Conservation (phyloP, 2,797 vertebrate species). For the Phataginus tetradactyla region DNA sequence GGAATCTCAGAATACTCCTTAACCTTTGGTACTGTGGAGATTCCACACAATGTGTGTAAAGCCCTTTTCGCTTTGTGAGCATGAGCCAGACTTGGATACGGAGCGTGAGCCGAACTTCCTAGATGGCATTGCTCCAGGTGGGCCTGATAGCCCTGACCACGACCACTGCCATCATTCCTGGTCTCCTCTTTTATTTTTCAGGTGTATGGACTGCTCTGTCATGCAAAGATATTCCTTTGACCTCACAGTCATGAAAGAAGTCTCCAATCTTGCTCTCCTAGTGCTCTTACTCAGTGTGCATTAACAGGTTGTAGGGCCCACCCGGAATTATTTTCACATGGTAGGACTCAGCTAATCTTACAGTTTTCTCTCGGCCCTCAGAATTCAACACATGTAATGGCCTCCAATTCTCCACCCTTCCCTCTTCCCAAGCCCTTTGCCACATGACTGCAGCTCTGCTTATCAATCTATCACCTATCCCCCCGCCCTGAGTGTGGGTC, state of each 20-base stretch:
- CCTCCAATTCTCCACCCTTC: background rate
- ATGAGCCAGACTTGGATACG: rapidly evolving
- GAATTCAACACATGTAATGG: background rate
- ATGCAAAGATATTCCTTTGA: background rate
- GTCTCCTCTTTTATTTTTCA: background rate
- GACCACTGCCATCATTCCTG: background rate
- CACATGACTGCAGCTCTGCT: background rate
- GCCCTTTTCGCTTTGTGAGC: rapidly evolving
- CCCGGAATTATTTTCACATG: background rate
- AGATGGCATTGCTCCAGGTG: background rate
- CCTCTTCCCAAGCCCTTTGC: background rate
- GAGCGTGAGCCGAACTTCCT: background rate
- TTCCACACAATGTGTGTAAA: background rate
- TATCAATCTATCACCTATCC: background rate
- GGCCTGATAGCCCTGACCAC: no score
- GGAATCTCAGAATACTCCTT: background rate
- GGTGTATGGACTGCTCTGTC: background rate
- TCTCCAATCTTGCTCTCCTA: background rate
- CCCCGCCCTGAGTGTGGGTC: background rate
- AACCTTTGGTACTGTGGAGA: background rate
- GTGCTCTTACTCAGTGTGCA: background rate
- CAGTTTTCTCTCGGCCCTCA: background rate
- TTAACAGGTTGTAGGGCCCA: background rate
- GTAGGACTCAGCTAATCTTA: background rate
- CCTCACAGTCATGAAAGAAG: background rate